Percentiles rank a stretch among this genome's conserved stretches.
Conservation (phyloP, 2,888 invertebrate species). For the Antheraea yamamai region DNA sequence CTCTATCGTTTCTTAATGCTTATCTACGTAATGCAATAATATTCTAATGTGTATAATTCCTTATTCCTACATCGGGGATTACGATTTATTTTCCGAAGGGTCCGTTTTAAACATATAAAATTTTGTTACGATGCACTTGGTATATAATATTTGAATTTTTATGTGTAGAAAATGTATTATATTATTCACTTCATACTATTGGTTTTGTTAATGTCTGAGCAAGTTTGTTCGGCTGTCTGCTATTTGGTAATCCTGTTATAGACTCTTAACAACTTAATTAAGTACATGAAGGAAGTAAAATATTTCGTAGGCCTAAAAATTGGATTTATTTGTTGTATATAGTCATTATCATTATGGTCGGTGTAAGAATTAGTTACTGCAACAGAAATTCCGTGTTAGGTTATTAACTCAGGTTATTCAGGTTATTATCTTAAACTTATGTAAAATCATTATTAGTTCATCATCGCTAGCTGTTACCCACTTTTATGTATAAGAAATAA, state of each 20-base stretch:
- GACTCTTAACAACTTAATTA: not conserved
- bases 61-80: too few species aligned
- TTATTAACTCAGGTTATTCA: constrained; percentile 3
- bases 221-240: too few species aligned
- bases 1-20: not conserved
- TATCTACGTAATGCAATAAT: too few species aligned
- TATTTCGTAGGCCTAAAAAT: not conserved
- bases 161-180: too few species aligned
- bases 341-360: not conserved
- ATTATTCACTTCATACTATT: too few species aligned
- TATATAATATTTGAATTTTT: too few species aligned
- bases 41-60: too few species aligned
- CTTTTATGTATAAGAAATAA: not conserved
- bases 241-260: not conserved
- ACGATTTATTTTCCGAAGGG: too few species aligned
- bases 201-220: too few species aligned
- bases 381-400: not conserved
- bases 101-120: too few species aligned
- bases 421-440: constrained; percentile 12
- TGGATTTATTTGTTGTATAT: not conserved
- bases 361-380: not conserved
- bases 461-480: not conserved
- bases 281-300: constrained; percentile 26
- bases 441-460: constrained; percentile 3
- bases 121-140: too few species aligned